A percentile compares a stretch with the other conserved stretches of the same genome.
Evolutionary conservation across 2,888 invertebrate genomes (phyloP).

Genomic region (Rhamnusium bicolor): DNA sequence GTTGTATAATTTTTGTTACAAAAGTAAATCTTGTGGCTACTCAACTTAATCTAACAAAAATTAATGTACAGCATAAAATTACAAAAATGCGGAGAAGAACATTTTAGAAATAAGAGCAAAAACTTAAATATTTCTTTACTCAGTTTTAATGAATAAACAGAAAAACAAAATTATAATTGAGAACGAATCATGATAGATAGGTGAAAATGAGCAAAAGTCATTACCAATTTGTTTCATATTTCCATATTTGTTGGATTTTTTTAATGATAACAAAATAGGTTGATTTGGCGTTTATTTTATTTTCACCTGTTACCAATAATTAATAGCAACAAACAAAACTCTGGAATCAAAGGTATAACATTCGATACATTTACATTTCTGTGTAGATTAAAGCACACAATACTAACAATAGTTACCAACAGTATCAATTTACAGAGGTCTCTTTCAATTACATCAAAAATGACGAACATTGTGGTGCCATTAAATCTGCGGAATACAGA

Average conservation of each 20-base stretch:
- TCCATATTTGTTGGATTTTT: neutral
- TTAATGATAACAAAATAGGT: neutral
- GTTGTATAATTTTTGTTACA: too few species aligned
- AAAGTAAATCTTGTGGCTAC: too few species aligned
- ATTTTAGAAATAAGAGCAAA: too few species aligned
- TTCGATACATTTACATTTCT: constrained; percentile 31
- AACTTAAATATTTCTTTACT: too few species aligned
- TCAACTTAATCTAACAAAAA: too few species aligned
- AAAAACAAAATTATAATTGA: too few species aligned
- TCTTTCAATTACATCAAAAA: constrained; percentile 65
- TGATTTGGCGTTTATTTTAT: neutral
- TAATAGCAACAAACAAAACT: constrained; percentile 23
- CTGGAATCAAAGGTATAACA: constrained; percentile 26
- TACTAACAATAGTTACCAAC: constrained; percentile 41
- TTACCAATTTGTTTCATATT: neutral
- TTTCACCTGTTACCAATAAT: constrained; percentile 13
- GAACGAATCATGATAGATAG: too few species aligned
- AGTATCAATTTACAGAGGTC: constrained; percentile 61
- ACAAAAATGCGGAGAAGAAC: too few species aligned
- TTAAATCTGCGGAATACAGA: constrained; percentile 66
- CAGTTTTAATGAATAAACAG: too few species aligned
- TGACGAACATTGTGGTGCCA: constrained; percentile 62
- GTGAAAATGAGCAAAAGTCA: too few species aligned
- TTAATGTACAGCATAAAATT: too few species aligned
- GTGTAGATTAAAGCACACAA: constrained; percentile 30